Conservation (phyloP, 2,888 invertebrate species). For the Caenorhabditis angaria region DNA sequence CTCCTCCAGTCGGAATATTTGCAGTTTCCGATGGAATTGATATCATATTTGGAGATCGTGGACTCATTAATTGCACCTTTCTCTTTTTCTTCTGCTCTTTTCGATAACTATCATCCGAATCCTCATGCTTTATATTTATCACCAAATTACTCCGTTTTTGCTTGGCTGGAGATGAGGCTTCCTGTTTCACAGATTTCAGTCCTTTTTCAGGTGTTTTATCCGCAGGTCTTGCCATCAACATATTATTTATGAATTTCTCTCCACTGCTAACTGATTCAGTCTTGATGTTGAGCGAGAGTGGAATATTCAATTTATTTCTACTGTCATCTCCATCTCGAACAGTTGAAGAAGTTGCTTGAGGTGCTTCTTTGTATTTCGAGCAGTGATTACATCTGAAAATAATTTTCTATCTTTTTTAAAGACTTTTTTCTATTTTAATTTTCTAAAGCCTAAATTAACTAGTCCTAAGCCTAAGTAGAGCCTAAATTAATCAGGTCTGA, state of each 20-base stretch:
- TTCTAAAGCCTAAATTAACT: no score
- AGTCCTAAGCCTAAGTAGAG: no score
- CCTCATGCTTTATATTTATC: neutral
- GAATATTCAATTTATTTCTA: constrained; percentile 1
- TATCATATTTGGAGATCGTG: constrained; percentile 15
- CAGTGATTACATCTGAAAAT: constrained; percentile 29
- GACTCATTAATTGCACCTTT: constrained; percentile 24
- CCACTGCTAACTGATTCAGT: constrained; percentile 4
- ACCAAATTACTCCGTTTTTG: constrained; percentile 1
- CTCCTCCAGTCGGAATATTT: neutral
- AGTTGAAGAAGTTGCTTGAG: neutral
- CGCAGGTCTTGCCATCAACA: neutral
- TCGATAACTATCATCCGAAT: constrained; percentile 21
- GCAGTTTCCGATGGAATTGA: neutral
- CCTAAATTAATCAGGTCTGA: no score
- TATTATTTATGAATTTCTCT: neutral
- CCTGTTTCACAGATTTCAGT: neutral
- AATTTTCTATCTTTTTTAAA: neutral
- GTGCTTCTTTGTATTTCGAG: constrained; percentile 23
- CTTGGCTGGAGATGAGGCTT: neutral
- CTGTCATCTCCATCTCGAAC: neutral
- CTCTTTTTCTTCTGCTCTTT: constrained; percentile 24
- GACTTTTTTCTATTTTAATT: no score
- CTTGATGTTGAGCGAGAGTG: neutral
- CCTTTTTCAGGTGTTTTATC: neutral